phyloP scores from a whole-genome alignment of 1,140 invertebrate genomes.

The Theocolax elegans region DNA sequence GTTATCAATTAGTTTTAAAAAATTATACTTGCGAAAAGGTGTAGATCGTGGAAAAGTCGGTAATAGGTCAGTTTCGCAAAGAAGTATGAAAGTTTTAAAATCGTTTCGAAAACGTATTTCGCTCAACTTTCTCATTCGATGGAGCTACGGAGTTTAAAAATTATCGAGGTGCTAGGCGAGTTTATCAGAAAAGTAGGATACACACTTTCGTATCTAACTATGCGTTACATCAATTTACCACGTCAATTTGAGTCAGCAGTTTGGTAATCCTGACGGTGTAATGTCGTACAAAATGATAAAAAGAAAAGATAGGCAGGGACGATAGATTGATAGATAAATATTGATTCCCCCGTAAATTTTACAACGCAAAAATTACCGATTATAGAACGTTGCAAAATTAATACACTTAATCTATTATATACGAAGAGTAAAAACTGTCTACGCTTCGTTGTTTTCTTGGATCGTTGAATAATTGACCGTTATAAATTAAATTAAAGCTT shows the following conservation, averaged over 20 bases:
- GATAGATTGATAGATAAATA: no score
- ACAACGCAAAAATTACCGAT: no score
- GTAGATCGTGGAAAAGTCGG: not conserved
- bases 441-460: no score
- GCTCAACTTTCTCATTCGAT: not conserved
- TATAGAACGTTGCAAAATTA: no score
- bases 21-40: not conserved
- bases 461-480: no score
- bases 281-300: no score
- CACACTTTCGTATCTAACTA: not conserved
- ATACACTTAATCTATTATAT: no score
- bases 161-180: not conserved
- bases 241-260: not conserved
- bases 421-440: no score
- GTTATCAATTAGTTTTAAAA: no score
- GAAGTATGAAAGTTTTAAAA: not conserved
- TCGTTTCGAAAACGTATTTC: not conserved
- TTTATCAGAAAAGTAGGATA: not conserved
- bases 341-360: no score
- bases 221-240: not conserved
- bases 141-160: not conserved
- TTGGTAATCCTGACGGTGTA: not conserved
- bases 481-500: no score
- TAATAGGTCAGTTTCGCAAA: not conserved
- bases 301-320: no score